These are phyloP conservation scores for Amphipoea oculea DNA, from an alignment of 2,888 invertebrate genomes.

Conservation along the genomic window DNA sequence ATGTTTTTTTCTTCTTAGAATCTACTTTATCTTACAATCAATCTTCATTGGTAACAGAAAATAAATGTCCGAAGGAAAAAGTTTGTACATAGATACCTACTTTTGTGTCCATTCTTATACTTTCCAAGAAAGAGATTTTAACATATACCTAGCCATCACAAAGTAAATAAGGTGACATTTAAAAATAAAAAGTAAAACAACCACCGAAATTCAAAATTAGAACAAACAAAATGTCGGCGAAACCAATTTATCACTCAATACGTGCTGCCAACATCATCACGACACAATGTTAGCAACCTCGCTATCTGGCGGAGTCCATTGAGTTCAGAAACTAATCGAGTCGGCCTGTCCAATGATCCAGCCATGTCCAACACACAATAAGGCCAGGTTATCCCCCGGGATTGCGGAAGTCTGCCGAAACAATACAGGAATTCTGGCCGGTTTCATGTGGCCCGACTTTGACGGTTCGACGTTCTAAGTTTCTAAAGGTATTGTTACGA, in stretches of 20 bases:
- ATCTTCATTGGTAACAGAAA: not conserved
- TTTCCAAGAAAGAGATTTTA: not conserved
- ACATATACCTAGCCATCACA: not conserved
- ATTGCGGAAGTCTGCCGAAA: slow-evolving; percentile 68
- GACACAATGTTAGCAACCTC: slow-evolving; percentile 50
- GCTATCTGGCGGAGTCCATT: slow-evolving; percentile 55
- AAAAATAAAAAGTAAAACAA: not conserved
- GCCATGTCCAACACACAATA: slow-evolving; percentile 73
- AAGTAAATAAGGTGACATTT: not conserved
- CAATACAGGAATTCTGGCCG: slow-evolving; percentile 68
- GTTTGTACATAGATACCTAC: too few relatives aligned
- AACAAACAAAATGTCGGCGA: slow-evolving; percentile 31
- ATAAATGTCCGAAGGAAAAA: too few relatives aligned
- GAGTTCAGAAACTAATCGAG: slow-evolving; percentile 72
- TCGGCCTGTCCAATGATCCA: slow-evolving; percentile 67
- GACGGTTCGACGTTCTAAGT: slow-evolving; percentile 47
- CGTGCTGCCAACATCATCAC: slow-evolving; percentile 38
- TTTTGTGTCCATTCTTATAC: not conserved
- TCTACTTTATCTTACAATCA: not conserved
- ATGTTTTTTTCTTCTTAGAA: too few relatives aligned
- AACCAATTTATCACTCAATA: slow-evolving; percentile 35
- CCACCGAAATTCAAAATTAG: slow-evolving; percentile 25
- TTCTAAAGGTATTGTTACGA: slow-evolving; percentile 28
- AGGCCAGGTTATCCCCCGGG: slow-evolving; percentile 68
- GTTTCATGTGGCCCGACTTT: slow-evolving; percentile 58